phyloP scores from a whole-genome alignment of 2,888 invertebrate species.

The Physocephala rufipes region DNA sequence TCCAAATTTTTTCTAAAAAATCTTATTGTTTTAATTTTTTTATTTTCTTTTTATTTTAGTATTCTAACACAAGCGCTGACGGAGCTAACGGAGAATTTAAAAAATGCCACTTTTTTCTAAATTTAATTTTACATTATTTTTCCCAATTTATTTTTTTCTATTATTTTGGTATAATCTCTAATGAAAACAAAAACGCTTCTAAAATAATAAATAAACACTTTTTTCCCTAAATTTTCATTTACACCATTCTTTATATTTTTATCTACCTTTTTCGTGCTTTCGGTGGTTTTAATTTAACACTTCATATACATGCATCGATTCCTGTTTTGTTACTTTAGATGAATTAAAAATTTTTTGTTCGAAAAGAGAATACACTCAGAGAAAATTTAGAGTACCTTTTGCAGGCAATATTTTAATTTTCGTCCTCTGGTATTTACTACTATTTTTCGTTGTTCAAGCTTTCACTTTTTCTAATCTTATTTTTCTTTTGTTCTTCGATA shows the following conservation, averaged over 20 bases:
- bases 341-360: constrained; percentile 7
- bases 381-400: neutral
- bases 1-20: neutral
- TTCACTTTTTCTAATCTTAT: neutral
- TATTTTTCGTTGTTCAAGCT: neutral
- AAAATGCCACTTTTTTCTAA: neutral
- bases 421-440: neutral
- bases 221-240: neutral
- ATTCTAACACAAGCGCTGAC: too few relatives aligned
- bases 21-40: neutral
- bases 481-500: neutral
- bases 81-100: too few relatives aligned
- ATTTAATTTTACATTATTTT: constrained; percentile 5
- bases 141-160: too few relatives aligned
- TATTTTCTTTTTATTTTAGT: neutral
- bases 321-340: neutral
- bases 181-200: too few relatives aligned
- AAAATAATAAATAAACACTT: too few relatives aligned
- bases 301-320: neutral
- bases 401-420: neutral
- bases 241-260: neutral
- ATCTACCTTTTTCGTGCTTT: neutral
- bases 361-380: too few relatives aligned
- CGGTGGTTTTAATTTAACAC: constrained; percentile 8
- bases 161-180: neutral